These are phyloP conservation scores for Lumbricus terrestris DNA, from an alignment of 2,888 invertebrate genomes.

Conservation along the genomic window DNA sequence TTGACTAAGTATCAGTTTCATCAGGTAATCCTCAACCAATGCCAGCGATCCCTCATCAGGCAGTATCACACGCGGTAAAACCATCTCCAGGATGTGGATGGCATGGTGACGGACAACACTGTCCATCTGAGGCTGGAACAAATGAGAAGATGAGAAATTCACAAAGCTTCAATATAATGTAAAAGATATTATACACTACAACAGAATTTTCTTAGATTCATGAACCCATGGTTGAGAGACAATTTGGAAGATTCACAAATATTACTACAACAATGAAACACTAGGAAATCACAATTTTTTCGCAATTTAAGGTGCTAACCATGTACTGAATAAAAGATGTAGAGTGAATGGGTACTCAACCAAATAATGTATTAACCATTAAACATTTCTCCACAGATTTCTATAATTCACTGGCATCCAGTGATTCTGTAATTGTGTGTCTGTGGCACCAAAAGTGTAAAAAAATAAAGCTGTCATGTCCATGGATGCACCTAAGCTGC, in stretches of 20 bases:
- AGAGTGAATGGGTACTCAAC: neutral
- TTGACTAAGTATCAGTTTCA: neutral
- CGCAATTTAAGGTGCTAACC: neutral
- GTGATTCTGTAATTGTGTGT: no score
- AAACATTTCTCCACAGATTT: neutral
- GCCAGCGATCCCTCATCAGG: neutral
- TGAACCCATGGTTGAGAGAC: no score
- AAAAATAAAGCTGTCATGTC: no score
- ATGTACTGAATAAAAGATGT: neutral
- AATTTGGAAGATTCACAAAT: no score
- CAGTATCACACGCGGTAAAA: neutral
- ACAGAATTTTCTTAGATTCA: neutral
- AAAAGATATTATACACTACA: neutral
- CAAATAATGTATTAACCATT: neutral
- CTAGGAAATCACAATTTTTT: neutral
- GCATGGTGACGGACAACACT: neutral
- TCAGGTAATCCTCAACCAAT: neutral
- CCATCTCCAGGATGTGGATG: conserved; percentile 8
- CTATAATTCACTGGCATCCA: neutral
- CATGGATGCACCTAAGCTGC: no score
- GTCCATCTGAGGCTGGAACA: conserved; percentile 12
- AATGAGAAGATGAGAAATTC: neutral
- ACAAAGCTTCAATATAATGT: neutral
- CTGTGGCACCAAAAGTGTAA: neutral
- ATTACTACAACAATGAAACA: no score